Evolutionary conservation across 2,797 vertebrate genomes (phyloP).

Genomic region (Orientallactaga sibirica): DNA sequence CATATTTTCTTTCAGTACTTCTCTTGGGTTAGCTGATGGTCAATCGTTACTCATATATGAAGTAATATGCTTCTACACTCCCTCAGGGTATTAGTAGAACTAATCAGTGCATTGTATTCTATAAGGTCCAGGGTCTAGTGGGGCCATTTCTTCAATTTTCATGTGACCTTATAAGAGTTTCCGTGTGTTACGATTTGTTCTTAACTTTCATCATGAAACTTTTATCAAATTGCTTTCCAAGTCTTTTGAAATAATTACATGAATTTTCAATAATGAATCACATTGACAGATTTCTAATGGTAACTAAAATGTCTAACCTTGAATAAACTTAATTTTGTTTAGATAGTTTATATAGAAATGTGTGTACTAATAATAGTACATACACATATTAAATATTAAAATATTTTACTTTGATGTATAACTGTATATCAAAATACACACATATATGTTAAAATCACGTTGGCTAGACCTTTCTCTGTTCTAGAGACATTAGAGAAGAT

Average conservation of each 20-base stretch:
- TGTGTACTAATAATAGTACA: fast-evolving
- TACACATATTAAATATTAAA: background rate
- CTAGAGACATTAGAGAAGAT: background rate
- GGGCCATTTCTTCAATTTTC: too few relatives aligned
- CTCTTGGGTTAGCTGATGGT: background rate
- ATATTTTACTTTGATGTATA: background rate
- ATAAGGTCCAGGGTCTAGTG: too few relatives aligned
- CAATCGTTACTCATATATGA: background rate
- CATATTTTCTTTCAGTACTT: background rate
- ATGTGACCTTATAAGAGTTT: background rate
- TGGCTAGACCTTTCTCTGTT: background rate
- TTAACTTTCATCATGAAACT: background rate
- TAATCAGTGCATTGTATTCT: too few relatives aligned
- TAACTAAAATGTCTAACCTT: background rate
- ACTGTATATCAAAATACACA: too few relatives aligned
- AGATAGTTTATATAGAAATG: background rate
- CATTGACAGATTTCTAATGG: background rate
- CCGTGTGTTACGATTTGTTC: background rate
- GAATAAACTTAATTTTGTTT: background rate
- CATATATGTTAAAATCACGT: background rate
- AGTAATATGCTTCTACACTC: background rate
- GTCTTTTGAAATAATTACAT: background rate
- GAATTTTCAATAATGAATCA: background rate
- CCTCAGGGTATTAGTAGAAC: too few relatives aligned
- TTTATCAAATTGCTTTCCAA: background rate